Percentiles rank a stretch among this genome's conserved stretches.
Conservation (phyloP, 1,140 invertebrate species). For the Nasonia giraulti region DNA sequence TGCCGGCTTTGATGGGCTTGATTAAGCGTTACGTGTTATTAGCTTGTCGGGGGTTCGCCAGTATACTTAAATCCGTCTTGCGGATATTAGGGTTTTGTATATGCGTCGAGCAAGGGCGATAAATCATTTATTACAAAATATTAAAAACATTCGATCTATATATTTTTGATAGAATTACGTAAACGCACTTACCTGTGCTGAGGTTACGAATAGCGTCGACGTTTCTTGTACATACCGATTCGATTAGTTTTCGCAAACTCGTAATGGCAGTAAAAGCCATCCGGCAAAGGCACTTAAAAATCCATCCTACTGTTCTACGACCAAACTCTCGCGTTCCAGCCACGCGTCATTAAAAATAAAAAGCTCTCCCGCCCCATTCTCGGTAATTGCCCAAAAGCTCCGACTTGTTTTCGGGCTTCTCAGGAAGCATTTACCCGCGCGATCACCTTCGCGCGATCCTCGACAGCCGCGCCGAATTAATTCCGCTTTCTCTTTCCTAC, state of each 20-base stretch:
- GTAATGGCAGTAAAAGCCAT: neutral
- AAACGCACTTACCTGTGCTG: too few relatives aligned
- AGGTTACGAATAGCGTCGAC: too few relatives aligned
- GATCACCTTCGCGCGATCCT: constrained; percentile 3
- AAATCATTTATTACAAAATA: too few relatives aligned
- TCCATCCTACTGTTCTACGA: neutral
- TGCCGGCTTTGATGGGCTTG: neutral
- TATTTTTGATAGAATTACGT: too few relatives aligned
- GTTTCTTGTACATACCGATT: neutral
- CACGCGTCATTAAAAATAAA: neutral
- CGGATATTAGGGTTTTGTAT: too few relatives aligned
- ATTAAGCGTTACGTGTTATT: neutral
- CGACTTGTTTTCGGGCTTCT: neutral
- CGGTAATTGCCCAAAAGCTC: neutral
- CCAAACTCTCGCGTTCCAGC: neutral
- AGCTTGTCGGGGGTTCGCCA: neutral
- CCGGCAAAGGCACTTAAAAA: neutral
- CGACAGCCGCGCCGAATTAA: constrained; percentile 41
- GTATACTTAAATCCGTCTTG: neutral
- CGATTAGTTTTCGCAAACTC: neutral
- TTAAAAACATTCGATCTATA: too few relatives aligned
- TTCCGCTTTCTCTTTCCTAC: neutral
- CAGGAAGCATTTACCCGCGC: neutral
- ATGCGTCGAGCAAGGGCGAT: too few relatives aligned
- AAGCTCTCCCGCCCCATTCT: neutral